Evolutionary conservation across 2,113 vertebrate genomes (phyloP).

Genomic region (Scytalopus superciliaris): DNA sequence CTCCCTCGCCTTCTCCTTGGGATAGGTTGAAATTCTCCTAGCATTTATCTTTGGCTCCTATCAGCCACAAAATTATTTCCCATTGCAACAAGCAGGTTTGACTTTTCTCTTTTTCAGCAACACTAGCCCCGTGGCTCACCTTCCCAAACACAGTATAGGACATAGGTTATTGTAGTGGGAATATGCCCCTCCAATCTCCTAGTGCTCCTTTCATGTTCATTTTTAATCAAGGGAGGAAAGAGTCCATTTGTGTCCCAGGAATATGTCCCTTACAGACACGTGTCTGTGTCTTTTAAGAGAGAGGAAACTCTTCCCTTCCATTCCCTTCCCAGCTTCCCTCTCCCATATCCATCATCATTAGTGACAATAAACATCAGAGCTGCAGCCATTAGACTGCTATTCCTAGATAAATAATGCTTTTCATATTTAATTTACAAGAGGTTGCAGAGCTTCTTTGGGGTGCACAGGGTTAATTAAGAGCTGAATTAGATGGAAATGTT

Average conservation of each 20-base stretch:
- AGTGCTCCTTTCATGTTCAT: neutral
- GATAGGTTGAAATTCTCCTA: neutral
- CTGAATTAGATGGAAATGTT: conserved; percentile 71
- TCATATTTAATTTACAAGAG: conserved; percentile 80
- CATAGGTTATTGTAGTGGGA: neutral
- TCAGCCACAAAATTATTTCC: neutral
- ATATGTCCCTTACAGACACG: neutral
- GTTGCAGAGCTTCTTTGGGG: conserved; percentile 69
- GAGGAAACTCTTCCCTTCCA: neutral
- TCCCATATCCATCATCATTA: conserved; percentile 75
- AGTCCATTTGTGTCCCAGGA: neutral
- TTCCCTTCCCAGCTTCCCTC: conserved; percentile 7
- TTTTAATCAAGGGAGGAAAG: neutral
- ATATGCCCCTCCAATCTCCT: neutral
- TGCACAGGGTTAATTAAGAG: conserved; percentile 77
- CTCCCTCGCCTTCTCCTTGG: neutral
- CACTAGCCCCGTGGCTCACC: neutral
- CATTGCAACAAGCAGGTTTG: neutral
- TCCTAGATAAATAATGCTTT: conserved; percentile 77
- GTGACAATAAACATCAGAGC: conserved; percentile 67
- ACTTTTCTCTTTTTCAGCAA: neutral
- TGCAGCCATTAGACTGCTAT: conserved; percentile 65
- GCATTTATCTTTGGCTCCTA: neutral
- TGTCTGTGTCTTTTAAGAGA: neutral
- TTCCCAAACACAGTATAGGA: neutral